Evolutionary conservation across 2,888 invertebrate genomes (phyloP).

Genomic region (Oxytorus armatus): DNA sequence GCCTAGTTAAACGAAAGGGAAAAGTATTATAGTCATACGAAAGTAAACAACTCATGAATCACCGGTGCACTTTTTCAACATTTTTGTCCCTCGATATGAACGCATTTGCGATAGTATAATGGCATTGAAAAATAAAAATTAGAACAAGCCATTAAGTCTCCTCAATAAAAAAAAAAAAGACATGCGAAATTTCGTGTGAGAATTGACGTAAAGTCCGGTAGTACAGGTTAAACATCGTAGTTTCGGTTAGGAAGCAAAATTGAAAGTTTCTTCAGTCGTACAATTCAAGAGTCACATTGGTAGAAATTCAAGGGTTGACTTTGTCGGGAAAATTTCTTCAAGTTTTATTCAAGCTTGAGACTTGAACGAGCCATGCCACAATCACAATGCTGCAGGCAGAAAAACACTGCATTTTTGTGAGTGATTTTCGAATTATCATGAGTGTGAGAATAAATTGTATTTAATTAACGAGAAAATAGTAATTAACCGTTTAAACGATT

Average conservation of each 20-base stretch:
- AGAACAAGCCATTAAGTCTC: too few species aligned
- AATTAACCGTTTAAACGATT: too few species aligned
- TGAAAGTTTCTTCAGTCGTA: conserved; percentile 17
- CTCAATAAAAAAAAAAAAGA: conserved; percentile 22
- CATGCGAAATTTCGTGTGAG: conserved; percentile 47
- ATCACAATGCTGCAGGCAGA: conserved; percentile 18
- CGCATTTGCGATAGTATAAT: background rate
- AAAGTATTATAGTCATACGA: conserved; percentile 26
- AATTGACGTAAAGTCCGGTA: conserved; percentile 34
- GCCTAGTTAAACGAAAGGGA: conserved; percentile 19
- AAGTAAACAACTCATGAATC: conserved; percentile 55
- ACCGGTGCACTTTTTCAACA: conserved; percentile 15
- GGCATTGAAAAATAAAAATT: too few species aligned
- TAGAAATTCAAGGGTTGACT: background rate
- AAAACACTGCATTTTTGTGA: conserved; percentile 47
- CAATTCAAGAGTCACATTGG: background rate
- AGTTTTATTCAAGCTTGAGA: background rate
- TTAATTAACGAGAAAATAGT: too few species aligned
- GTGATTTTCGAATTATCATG: conserved; percentile 9
- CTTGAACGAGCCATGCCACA: conserved; percentile 37
- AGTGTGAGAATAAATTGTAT: background rate
- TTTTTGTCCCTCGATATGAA: conserved; percentile 9
- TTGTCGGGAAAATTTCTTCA: background rate
- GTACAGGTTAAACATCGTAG: conserved; percentile 31
- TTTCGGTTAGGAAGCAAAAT: conserved; percentile 37